A percentile compares a stretch with the other conserved stretches of the same genome.
Evolutionary conservation across 1,140 invertebrate genomes (phyloP).

Genomic region (Streblospio benedicti): DNA sequence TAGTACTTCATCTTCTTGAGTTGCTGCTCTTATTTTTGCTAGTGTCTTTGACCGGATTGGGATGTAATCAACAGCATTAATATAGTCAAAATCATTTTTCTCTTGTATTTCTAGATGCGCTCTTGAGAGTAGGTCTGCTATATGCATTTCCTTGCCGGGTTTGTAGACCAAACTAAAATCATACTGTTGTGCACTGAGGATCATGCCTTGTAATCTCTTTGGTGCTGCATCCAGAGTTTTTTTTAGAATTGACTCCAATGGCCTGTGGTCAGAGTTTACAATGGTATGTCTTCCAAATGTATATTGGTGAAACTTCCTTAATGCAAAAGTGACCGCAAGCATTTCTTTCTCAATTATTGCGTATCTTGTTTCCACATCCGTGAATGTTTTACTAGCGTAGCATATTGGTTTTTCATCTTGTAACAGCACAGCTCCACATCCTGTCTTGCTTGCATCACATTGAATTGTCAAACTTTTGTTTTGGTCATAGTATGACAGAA

Average conservation of each 20-base stretch:
- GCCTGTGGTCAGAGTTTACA: slow-evolving; percentile 37
- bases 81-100: background rate
- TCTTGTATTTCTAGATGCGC: background rate
- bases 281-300: slow-evolving; percentile 32
- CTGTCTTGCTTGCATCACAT: slow-evolving; percentile 29
- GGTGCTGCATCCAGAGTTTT: slow-evolving; percentile 43
- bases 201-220: slow-evolving; percentile 44
- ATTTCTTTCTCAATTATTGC: slow-evolving; percentile 49
- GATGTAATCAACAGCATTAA: background rate
- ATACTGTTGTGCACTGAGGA: slow-evolving; percentile 44
- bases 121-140: slow-evolving; percentile 31
- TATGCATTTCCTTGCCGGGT: slow-evolving; percentile 41
- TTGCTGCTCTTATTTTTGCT: background rate
- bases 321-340: slow-evolving; percentile 47
- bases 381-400: slow-evolving; percentile 45
- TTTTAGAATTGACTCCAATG: slow-evolving; percentile 39
- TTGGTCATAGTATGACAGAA: slow-evolving; percentile 27
- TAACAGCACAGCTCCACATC: slow-evolving; percentile 42
- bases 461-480: slow-evolving; percentile 23
- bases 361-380: slow-evolving; percentile 45
- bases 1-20: background rate
- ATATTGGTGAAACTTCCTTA: slow-evolving; percentile 42
- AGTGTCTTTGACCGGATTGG: background rate
- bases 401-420: slow-evolving; percentile 46
- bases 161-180: slow-evolving; percentile 43